Evolutionary conservation across 2,113 vertebrate species (phyloP).

Genomic region (Pholis gunnellus): DNA sequence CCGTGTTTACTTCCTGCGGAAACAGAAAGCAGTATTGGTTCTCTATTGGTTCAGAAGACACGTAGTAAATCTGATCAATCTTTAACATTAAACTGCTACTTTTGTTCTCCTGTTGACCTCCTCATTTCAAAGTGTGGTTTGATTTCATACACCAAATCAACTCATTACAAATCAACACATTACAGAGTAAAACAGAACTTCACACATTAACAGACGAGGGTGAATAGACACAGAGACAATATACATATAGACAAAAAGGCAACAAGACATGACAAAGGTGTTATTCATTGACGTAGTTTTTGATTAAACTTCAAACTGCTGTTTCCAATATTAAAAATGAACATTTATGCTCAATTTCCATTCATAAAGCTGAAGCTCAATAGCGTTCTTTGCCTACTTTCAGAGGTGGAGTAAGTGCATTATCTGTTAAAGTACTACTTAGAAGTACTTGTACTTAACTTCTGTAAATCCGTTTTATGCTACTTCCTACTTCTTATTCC

Average conservation of each 20-base stretch:
- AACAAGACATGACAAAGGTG: not conserved
- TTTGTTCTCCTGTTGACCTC: conserved; percentile 19
- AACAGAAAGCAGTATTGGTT: conserved; percentile 30
- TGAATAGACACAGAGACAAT: not conserved
- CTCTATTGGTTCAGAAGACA: conserved; percentile 24
- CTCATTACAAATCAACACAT: not conserved
- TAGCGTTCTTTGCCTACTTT: not conserved
- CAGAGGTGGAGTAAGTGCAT: not conserved
- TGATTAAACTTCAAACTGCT: not conserved
- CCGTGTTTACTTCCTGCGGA: conserved; percentile 46
- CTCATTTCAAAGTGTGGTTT: conserved; percentile 4
- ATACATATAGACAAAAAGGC: not conserved
- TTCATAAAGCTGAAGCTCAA: not conserved
- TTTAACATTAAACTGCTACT: conserved; percentile 32
- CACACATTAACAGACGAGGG: not conserved
- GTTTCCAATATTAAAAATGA: not conserved
- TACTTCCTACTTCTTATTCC: not conserved
- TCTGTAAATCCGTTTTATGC: not conserved
- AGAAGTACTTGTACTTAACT: not conserved
- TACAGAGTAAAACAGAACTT: not conserved
- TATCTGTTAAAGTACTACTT: not conserved
- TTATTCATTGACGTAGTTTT: not conserved
- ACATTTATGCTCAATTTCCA: not conserved
- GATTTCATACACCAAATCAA: not conserved
- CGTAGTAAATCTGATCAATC: conserved; percentile 48